Percentiles rank a stretch among this genome's conserved stretches.
Evolutionary conservation across 2,797 vertebrate species (phyloP).

Genomic region (Diplodus sargus): DNA sequence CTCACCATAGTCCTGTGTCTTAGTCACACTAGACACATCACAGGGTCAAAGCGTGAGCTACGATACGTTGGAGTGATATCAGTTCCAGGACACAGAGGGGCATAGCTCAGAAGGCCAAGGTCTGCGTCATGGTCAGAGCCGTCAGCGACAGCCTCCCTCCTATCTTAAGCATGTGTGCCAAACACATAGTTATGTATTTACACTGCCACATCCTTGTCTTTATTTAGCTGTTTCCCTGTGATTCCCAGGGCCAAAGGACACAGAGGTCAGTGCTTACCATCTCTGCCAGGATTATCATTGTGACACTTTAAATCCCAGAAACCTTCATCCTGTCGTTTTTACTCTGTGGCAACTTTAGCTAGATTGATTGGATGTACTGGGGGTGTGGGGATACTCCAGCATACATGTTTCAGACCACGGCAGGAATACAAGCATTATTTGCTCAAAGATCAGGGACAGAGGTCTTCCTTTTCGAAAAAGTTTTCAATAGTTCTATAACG

Average conservation of each 20-base stretch:
- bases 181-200: slow-evolving; percentile 77
- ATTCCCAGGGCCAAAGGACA: slow-evolving; percentile 41
- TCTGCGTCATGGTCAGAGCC: slow-evolving; percentile 59
- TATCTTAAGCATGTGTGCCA: slow-evolving; percentile 71
- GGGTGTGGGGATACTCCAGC: not conserved
- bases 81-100: slow-evolving; percentile 30
- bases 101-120: slow-evolving; percentile 38
- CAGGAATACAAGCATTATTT: slow-evolving; percentile 1
- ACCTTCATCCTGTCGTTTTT: slow-evolving; percentile 41
- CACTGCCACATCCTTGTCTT: slow-evolving; percentile 66
- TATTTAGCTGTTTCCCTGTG: slow-evolving; percentile 67
- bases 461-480: not conserved
- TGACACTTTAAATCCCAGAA: slow-evolving; percentile 42
- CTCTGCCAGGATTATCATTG: slow-evolving; percentile 44
- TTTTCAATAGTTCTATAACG: slow-evolving; percentile 12
- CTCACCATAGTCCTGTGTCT: slow-evolving; percentile 13
- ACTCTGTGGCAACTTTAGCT: slow-evolving; percentile 30
- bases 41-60: slow-evolving; percentile 38
- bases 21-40: slow-evolving; percentile 30
- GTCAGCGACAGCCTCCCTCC: slow-evolving; percentile 46
- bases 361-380: slow-evolving; percentile 25
- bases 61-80: slow-evolving; percentile 16
- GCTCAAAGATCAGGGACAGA: not conserved
- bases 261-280: slow-evolving; percentile 34
- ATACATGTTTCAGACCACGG: slow-evolving; percentile 1